A percentile compares a stretch with the other conserved stretches of the same genome.
Conservation (phyloP, 2,888 invertebrate species). For the Plagodis dolabraria region DNA sequence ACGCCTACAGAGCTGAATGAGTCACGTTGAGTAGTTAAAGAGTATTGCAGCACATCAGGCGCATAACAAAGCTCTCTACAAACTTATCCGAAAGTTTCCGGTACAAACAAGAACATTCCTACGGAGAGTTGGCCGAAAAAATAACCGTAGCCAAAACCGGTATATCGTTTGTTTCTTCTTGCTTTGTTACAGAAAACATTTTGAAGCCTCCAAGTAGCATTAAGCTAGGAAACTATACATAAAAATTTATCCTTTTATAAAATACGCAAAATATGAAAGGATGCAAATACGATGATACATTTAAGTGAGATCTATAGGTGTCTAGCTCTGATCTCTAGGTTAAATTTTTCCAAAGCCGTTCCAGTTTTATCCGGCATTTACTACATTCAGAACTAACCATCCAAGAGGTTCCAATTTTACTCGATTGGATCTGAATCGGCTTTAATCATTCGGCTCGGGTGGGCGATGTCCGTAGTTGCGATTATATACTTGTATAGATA, state of each 20-base stretch:
- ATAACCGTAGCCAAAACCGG: neutral
- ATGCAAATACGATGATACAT: neutral
- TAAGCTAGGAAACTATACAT: too few relatives aligned
- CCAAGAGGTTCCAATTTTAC: constrained; percentile 38
- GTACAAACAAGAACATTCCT: too few relatives aligned
- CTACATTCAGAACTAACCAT: constrained; percentile 30
- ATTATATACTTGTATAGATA: constrained; percentile 5
- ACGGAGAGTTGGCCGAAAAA: neutral
- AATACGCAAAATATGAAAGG: neutral
- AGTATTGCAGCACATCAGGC: too few relatives aligned
- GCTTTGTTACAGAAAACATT: too few relatives aligned
- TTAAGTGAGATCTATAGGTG: neutral
- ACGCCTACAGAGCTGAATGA: too few relatives aligned
- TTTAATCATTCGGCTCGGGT: constrained; percentile 29
- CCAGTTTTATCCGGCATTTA: constrained; percentile 14
- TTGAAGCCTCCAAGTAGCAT: too few relatives aligned
- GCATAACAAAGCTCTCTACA: too few relatives aligned
- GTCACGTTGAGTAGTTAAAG: too few relatives aligned
- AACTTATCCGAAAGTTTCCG: too few relatives aligned
- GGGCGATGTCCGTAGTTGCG: constrained; percentile 34
- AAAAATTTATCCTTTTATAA: neutral
- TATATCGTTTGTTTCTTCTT: too few relatives aligned
- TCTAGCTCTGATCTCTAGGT: neutral
- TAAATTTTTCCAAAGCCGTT: constrained; percentile 7
- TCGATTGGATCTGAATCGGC: constrained; percentile 17